These are phyloP conservation scores for Austrofundulus limnaeus DNA, from an alignment of 2,113 vertebrate genomes.

Conservation along the genomic window DNA sequence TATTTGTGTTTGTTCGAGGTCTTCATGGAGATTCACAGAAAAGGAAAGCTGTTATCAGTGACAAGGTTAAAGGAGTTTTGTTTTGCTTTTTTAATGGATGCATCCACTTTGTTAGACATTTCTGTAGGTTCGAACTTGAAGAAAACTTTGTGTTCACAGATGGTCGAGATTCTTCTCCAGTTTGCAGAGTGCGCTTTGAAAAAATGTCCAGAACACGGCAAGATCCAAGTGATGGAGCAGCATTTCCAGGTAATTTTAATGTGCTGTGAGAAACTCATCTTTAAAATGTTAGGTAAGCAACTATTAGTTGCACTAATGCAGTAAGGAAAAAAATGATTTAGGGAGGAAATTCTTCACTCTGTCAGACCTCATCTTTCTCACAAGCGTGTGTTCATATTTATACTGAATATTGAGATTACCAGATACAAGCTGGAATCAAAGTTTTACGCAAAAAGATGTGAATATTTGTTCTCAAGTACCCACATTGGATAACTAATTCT, in stretches of 20 bases:
- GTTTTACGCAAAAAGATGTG: too few relatives aligned
- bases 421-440: too few relatives aligned
- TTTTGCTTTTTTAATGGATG: background rate
- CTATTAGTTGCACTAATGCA: too few relatives aligned
- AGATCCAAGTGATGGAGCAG: conserved; percentile 95
- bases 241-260: conserved; percentile 86
- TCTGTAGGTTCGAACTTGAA: background rate
- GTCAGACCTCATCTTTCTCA: too few relatives aligned
- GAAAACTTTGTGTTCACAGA: conserved; percentile 72
- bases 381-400: too few relatives aligned
- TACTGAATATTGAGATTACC: too few relatives aligned
- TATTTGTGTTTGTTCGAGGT: conserved; percentile 71
- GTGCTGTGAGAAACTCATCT: background rate
- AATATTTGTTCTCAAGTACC: too few relatives aligned
- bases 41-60: conserved; percentile 86
- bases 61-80: conserved; percentile 81
- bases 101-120: fast-evolving
- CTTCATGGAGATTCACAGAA: conserved; percentile 88
- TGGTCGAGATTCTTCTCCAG: conserved; percentile 93
- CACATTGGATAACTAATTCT: too few relatives aligned
- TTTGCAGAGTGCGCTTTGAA: conserved; percentile 88
- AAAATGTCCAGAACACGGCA: conserved; percentile 95
- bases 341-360: too few relatives aligned
- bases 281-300: too few relatives aligned
- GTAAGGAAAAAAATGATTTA: too few relatives aligned